Base-by-base conservation (phyloP, 1,140 invertebrate species). In the Pseudobourletiella spinata region DNA sequence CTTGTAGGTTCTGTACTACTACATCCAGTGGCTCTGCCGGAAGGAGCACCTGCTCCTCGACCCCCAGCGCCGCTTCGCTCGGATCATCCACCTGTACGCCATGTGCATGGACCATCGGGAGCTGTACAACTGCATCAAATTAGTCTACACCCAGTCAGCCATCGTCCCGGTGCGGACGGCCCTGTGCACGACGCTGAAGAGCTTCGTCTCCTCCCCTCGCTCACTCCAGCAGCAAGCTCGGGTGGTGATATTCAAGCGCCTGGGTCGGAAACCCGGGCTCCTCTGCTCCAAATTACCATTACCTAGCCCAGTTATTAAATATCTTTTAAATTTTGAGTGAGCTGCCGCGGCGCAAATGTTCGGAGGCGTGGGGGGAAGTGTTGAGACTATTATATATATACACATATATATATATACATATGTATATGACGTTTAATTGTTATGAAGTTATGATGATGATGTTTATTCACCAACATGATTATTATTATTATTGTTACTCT, bases 71-170 rank as follows among this genome's bases (percentile, higher is more conserved):
- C 78, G 77, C 35, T 86, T 83, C 73, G 78, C 81, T 11, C 79
- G 82, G 52, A 79, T 86, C 25, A 81, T 86, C 28, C 77, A 79
- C 74, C 76, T 86, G 4, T 86, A 86, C 71, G 83, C 83, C 72
- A 75, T 81, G 39, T 79, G 82, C 28, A 86, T 86, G 84, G 77
- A 83, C 63, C 84, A 86, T 59, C 77, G 77, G 68, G 78, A 80
- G 30, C 74, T 85, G 29, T 84, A 81, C 69, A 78, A 78, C 67
- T 83, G 82, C 71, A 76, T 86, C 2, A 73, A 74, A 52, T 65
- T 74, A 32, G 64, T 75, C 14, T 66, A 68, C 56, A 71, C 69
- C 11, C 76, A 84, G 67, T 79, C 84, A 39, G 80, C 82, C 64
- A 78, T 85, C 61, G 80, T 84, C 54, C 83, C 84, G 24, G 82